Evolutionary conservation across 2,888 invertebrate genomes (phyloP), one percentile per base, ranked within the genome.

Genomic region (Anaspis maculata): DNA sequence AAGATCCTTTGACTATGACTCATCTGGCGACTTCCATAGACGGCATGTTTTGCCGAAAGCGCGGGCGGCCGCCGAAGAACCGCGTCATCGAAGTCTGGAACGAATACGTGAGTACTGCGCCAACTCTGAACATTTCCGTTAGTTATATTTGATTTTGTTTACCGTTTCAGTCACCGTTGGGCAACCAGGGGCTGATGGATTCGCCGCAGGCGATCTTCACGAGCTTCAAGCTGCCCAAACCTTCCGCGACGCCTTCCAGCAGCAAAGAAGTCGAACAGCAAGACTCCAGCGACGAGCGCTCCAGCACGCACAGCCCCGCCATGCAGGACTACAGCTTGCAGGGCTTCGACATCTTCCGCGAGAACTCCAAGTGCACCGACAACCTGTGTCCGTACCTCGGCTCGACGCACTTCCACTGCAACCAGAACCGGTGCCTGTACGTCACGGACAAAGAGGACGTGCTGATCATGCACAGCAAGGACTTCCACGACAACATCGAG

Each of bases 61-160:
- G 95, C 15, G 95, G 96, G 25, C 73, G 96, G 40, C 96, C 96
- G n/a, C 95, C 95, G 9, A 96, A 96, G 69, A 95, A 95, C 62
- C 77, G 91, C 1, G 83, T 91, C 9, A 89, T 91, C 23, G 90
- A 91, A 73, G 87, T 89, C 41, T 89, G 88, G 79, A 83, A 83
- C 47, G 85, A 83, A 54, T 83, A 82, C 59, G 80, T 82, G 68
- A 77, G 78, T 73, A 46, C 24, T n/a, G n/a, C n/a, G n/a, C n/a
- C 23, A 42, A 13, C 29, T 13, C 29, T 9, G 13, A 16, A 3
- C n/a, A 22, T 4, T 12, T 24, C 5, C 19, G 15, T 13, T 15
- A 12, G 9, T n/a, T 11, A 12, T 12, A 12, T 19, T 25, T 23
- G 15, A 11, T 26, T 27, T 15, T 10, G 21, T 21, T 30, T 22